These are phyloP conservation scores for Agonopterix arenella DNA, from an alignment of 2,888 invertebrate genomes.

Conservation along the genomic window DNA sequence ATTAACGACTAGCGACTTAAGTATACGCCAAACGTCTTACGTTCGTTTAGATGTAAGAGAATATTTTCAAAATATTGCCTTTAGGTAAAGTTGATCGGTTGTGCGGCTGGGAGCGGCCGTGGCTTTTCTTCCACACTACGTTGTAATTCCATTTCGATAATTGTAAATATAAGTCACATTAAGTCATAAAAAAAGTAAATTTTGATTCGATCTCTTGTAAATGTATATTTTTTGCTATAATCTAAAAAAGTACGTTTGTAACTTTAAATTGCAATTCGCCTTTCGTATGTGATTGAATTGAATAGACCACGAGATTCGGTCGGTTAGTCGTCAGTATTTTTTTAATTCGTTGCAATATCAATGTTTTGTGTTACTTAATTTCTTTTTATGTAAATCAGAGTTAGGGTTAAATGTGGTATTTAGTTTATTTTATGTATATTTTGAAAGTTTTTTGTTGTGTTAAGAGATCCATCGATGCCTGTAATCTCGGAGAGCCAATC, in stretches of 20 bases:
- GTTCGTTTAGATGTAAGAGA: slow-evolving; percentile 69
- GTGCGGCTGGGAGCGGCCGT: slow-evolving; percentile 43
- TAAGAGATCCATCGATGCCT: slow-evolving; percentile 55
- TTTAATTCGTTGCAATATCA: slow-evolving; percentile 69
- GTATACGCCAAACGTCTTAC: slow-evolving; percentile 78
- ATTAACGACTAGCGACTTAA: slow-evolving; percentile 73
- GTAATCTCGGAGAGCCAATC: slow-evolving; percentile 74
- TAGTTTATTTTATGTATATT: slow-evolving; percentile 67
- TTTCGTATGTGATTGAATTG: slow-evolving; percentile 27
- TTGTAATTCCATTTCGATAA: slow-evolving; percentile 74
- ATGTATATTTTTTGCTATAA: slow-evolving; percentile 72
- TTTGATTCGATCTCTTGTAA: slow-evolving; percentile 76
- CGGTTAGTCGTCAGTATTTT: slow-evolving; percentile 41
- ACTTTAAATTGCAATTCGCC: slow-evolving; percentile 39
- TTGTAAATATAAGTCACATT: slow-evolving; percentile 73
- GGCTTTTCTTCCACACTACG: slow-evolving; percentile 69
- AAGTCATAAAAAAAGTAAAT: slow-evolving; percentile 65
- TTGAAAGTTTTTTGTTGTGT: slow-evolving; percentile 45
- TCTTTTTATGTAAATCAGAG: slow-evolving; percentile 60
- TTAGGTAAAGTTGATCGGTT: slow-evolving; percentile 56
- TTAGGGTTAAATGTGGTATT: slow-evolving; percentile 48
- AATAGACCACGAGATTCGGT: slow-evolving; percentile 20
- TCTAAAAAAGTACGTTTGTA: slow-evolving; percentile 29
- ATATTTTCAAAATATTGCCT: slow-evolving; percentile 76
- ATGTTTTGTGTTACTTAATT: slow-evolving; percentile 64